A percentile compares a stretch with the other conserved stretches of the same genome.
Conservation (phyloP, 2,797 vertebrate genomes). For the Gymnothorax javanicus region DNA sequence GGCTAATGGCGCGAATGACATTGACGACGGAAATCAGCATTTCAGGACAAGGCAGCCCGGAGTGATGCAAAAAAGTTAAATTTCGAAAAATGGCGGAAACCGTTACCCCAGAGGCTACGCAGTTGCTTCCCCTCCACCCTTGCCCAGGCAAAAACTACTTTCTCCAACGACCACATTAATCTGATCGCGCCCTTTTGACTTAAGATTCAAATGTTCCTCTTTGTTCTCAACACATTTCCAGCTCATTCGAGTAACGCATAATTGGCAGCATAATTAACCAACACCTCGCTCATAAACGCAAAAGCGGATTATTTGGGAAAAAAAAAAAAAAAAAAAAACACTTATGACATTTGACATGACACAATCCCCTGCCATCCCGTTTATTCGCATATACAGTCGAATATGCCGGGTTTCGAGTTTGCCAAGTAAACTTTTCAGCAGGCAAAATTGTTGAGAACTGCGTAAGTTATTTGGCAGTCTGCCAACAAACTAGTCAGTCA, state of each 20-base stretch:
- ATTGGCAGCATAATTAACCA: neutral
- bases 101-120: constrained; percentile 6
- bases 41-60: neutral
- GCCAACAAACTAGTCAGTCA: neutral
- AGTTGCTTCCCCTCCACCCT: constrained; percentile 28
- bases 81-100: constrained; percentile 13
- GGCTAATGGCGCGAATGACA: neutral
- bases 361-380: too few species aligned
- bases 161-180: constrained; percentile 46
- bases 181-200: constrained; percentile 32
- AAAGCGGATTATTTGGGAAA: neutral
- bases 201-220: constrained; percentile 34
- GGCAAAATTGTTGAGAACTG: neutral
- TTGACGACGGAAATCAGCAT: neutral
- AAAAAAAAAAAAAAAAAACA: neutral
- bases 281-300: neutral
- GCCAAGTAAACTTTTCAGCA: neutral
- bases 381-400: too few species aligned
- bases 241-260: neutral
- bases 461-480: constrained; percentile 3
- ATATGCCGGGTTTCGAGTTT: neutral
- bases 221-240: constrained; percentile 25
- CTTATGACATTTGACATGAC: too few species aligned
- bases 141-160: constrained; percentile 36
- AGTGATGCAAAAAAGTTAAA: neutral